Evolutionary conservation across 2,888 invertebrate species (phyloP).

Genomic region (Asteroscopus sphinx): DNA sequence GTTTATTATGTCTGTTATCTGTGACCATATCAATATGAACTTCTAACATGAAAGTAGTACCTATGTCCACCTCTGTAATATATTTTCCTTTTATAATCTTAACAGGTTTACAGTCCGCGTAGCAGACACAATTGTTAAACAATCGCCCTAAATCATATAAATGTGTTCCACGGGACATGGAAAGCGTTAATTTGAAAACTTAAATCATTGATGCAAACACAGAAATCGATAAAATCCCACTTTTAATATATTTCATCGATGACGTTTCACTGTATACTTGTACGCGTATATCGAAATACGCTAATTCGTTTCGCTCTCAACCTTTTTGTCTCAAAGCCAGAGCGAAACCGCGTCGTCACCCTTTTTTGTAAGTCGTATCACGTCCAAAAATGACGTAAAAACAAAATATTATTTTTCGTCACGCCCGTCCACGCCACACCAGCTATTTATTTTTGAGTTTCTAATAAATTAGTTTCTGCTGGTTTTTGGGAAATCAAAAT

Average conservation of each 20-base stretch:
- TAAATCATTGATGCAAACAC: background rate
- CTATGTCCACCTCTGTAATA: too few relatives aligned
- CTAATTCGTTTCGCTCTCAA: conserved; percentile 71
- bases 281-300: conserved; percentile 60
- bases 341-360: conserved; percentile 74
- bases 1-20: too few relatives aligned
- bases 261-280: conserved; percentile 25
- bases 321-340: conserved; percentile 73
- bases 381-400: conserved; percentile 78
- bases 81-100: too few relatives aligned
- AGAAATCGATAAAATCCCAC: conserved; percentile 3
- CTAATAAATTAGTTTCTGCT: conserved; percentile 77
- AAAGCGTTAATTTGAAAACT: background rate
- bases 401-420: conserved; percentile 82
- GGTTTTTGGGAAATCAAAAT: conserved; percentile 65
- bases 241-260: conserved; percentile 18
- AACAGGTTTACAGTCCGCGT: too few relatives aligned
- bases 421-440: conserved; percentile 80
- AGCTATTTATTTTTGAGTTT: conserved; percentile 77
- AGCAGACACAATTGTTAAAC: too few relatives aligned
- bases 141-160: too few relatives aligned
- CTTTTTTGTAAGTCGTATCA: conserved; percentile 77
- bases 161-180: too few relatives aligned
- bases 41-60: too few relatives aligned
- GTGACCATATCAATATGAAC: too few relatives aligned